Evolutionary conservation across 2,888 invertebrate genomes (phyloP).

Genomic region (Halictus quadricinctus): DNA sequence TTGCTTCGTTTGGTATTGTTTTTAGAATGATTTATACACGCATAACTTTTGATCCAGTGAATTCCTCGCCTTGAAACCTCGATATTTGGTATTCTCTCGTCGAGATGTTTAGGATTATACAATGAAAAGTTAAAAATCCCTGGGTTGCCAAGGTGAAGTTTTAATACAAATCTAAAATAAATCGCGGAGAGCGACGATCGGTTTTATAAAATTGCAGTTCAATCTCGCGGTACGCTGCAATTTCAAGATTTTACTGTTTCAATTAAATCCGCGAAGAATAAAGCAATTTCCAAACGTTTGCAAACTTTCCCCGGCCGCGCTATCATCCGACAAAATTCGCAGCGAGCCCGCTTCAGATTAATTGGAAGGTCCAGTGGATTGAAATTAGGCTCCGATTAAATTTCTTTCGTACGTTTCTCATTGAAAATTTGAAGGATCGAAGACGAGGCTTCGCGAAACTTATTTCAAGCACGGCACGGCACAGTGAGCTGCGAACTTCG

Average conservation of each 20-base stretch:
- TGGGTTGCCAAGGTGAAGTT: too few relatives aligned
- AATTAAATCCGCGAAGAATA: conserved; percentile 2
- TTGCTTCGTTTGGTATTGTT: too few relatives aligned
- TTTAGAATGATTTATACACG: too few relatives aligned
- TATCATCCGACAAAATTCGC: background rate
- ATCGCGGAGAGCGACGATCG: background rate
- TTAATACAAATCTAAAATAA: background rate
- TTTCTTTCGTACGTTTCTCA: background rate
- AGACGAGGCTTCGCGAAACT: background rate
- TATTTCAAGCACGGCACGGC: background rate
- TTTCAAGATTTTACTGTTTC: background rate
- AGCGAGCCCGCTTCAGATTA: background rate
- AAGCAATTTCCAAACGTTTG: background rate
- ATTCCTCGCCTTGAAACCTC: too few relatives aligned
- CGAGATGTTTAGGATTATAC: too few relatives aligned
- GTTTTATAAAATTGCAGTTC: background rate
- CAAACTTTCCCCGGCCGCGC: background rate
- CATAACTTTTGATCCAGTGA: too few relatives aligned
- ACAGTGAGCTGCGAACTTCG: background rate
- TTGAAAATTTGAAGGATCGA: background rate
- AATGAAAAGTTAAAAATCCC: too few relatives aligned
- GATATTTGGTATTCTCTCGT: too few relatives aligned
- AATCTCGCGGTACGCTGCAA: background rate
- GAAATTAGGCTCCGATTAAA: background rate
- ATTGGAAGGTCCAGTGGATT: background rate